A percentile compares a stretch with the other conserved stretches of the same genome.
These are phyloP conservation scores for Ardeotis arabs DNA, from an alignment of 2,113 vertebrate genomes.

Conservation along the genomic window DNA sequence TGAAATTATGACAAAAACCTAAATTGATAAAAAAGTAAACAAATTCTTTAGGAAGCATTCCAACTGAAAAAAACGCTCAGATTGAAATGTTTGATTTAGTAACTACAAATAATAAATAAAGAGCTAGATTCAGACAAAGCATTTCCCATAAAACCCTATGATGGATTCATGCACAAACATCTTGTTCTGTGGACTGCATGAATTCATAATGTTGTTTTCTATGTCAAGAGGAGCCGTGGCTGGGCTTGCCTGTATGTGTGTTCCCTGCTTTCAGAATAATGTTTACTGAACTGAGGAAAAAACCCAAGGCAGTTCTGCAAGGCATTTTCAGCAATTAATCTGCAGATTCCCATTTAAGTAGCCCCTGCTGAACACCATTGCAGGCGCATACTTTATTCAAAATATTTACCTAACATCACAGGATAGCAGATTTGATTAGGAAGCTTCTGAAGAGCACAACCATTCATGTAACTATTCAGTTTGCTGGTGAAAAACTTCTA, in stretches of 20 bases:
- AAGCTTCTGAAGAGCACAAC: not conserved
- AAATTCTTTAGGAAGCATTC: not conserved
- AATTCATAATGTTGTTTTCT: not conserved
- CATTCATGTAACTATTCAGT: not conserved
- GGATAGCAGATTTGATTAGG: not conserved
- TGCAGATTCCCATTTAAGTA: not conserved
- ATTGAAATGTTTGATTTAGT: not conserved
- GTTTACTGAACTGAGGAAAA: not conserved
- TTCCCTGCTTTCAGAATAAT: not conserved
- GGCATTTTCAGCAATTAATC: not conserved
- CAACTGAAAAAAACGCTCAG: not conserved
- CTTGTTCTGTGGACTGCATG: not conserved
- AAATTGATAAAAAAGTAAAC: not conserved
- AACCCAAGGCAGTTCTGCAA: not conserved
- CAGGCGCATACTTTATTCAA: not conserved
- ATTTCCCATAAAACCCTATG: not conserved
- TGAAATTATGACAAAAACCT: not conserved
- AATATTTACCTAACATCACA: not conserved
- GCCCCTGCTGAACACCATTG: not conserved
- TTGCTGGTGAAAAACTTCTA: not conserved
- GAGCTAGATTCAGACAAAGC: not conserved
- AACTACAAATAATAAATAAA: not conserved
- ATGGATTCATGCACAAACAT: not conserved
- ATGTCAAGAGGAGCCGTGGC: not conserved
- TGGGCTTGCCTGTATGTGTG: not conserved